Percentiles rank a stretch among this genome's conserved stretches.
These are phyloP conservation scores for Pterocles orientalis DNA, from an alignment of 2,113 vertebrate genomes.

Conservation along the genomic window DNA sequence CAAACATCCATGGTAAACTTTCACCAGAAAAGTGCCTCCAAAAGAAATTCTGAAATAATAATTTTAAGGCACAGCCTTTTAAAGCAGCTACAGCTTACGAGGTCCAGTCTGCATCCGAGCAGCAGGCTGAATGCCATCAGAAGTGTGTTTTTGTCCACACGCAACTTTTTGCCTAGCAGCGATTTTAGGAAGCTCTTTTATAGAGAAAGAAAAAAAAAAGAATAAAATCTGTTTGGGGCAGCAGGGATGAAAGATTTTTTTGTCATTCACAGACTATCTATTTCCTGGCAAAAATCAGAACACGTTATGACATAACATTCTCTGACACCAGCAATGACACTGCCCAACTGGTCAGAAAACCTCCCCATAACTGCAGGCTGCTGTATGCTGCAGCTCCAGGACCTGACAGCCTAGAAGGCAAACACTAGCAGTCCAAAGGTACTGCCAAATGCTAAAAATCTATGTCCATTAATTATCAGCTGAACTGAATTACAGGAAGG, in stretches of 20 bases:
- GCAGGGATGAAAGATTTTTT: not conserved
- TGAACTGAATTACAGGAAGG: constrained; percentile 38
- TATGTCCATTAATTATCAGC: not conserved
- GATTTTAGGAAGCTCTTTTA: not conserved
- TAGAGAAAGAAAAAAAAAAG: not conserved
- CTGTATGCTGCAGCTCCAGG: not conserved
- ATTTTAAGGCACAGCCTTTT: not conserved
- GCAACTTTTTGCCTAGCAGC: not conserved
- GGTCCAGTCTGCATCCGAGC: not conserved
- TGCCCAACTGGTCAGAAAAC: not conserved
- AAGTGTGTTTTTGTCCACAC: not conserved
- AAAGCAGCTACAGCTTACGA: not conserved
- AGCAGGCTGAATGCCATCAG: not conserved
- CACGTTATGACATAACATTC: not conserved
- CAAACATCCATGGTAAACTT: not conserved
- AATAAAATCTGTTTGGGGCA: not conserved
- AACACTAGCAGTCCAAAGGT: not conserved
- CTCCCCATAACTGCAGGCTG: not conserved
- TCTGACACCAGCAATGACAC: not conserved
- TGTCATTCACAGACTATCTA: not conserved
- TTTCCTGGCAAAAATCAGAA: not conserved
- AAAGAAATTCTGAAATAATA: not conserved
- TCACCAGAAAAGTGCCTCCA: not conserved
- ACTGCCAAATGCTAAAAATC: not conserved
- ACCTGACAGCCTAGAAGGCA: not conserved